Evolutionary conservation across 2,888 invertebrate species (phyloP), one percentile per base, ranked within the genome.

Genomic region (Mantis religiosa): DNA sequence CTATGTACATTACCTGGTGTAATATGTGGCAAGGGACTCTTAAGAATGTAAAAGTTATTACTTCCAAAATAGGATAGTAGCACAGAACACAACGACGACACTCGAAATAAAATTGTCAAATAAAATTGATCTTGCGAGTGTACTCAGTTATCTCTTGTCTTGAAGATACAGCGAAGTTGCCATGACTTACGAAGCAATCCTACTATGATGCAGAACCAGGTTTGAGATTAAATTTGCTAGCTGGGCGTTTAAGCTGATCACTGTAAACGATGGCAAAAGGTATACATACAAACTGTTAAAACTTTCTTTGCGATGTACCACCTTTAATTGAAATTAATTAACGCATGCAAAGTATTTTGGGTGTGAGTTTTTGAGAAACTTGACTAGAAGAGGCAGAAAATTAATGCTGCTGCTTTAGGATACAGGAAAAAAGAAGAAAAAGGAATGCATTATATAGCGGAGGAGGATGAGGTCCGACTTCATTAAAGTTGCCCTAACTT

Each of bases 321-420:
- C 82, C 83, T 89, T 84, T 89, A 86, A 89, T 87, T 87, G 89
- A 89, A 89, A 89, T 84, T 83, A 89, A 89, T 83, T 83, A 87
- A 83, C 85, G 14, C 89, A 87, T 89, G 89, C 87, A 83, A 83
- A 87, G 89, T 87, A 85, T 71, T 83, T 84, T 81, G 41, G 30
- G 85, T 89, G 87, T 83, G 87, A 82, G 87, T 28, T n/a, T 81
- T 25, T 71, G 54, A 20, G 25, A 15, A 71, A 25, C 54, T 71
- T 71, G 25, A 71, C 14, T 71, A 71, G 54, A 71, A 71, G 54
- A 71, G 20, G 54, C 4, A 71, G 54, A 71, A 71, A 71, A 71
- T 71, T 71, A 71, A 71, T 71, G 54, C 54, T 25, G 15, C 54
- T 71, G 54, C 54, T 71, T 71, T 71, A 25, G 54, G 20, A 71